Conservation (phyloP, 2,113 vertebrate genomes). For the Embiotoca jacksoni region DNA sequence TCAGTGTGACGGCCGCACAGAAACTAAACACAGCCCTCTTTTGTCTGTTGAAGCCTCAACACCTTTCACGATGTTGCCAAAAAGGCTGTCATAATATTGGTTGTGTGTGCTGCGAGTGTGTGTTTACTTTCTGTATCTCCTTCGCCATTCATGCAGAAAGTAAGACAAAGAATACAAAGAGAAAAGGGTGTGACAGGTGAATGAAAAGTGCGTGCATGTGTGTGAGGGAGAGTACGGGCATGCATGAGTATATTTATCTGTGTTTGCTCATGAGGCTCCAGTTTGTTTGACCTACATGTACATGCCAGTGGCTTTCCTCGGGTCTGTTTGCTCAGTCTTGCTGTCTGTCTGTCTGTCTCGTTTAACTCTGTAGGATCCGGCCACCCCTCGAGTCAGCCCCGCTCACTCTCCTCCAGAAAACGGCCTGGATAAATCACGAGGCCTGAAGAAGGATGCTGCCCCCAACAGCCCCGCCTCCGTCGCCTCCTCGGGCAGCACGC, state of each 20-base stretch:
- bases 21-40: slow-evolving; percentile 56
- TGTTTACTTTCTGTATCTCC: slow-evolving; percentile 59
- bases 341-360: slow-evolving; percentile 63
- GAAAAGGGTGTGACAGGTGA: slow-evolving; percentile 71
- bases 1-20: slow-evolving; percentile 3
- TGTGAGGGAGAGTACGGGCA: slow-evolving; percentile 52
- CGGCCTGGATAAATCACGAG: slow-evolving; percentile 92
- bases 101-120: slow-evolving; percentile 49
- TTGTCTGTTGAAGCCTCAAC: slow-evolving; percentile 51
- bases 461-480: slow-evolving; percentile 96
- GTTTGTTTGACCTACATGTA: slow-evolving; percentile 81
- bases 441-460: slow-evolving; percentile 92
- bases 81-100: slow-evolving; percentile 69
- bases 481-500: slow-evolving; percentile 97
- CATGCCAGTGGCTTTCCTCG: slow-evolving; percentile 76
- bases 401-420: slow-evolving; percentile 95
- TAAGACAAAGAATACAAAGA: slow-evolving; percentile 72
- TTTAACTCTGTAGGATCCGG: slow-evolving; percentile 87
- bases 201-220: slow-evolving; percentile 63
- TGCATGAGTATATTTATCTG: slow-evolving; percentile 70
- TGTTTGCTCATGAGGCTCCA: slow-evolving; percentile 78
- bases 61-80: slow-evolving; percentile 53
- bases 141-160: slow-evolving; percentile 62
- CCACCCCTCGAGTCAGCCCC: slow-evolving; percentile 93
- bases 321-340: slow-evolving; percentile 75